Percentiles rank a stretch among this genome's conserved stretches.
These are phyloP conservation scores for Andrena marginata DNA, from an alignment of 2,888 invertebrate genomes.

Conservation along the genomic window DNA sequence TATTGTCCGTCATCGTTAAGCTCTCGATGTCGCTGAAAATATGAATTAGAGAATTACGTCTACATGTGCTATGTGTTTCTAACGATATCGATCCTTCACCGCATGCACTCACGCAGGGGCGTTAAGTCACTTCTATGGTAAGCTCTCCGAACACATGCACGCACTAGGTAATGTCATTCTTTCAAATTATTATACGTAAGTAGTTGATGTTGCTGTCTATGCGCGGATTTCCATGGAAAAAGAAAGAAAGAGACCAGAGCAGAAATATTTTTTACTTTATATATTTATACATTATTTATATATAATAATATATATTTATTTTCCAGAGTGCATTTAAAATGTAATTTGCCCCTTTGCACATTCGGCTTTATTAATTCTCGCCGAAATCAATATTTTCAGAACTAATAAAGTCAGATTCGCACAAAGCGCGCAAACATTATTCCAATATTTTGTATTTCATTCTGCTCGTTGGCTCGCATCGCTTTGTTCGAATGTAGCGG, in stretches of 20 bases:
- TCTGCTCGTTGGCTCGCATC: neutral
- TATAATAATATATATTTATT: neutral
- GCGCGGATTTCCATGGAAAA: constrained; percentile 50
- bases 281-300: neutral
- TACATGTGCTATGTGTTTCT: constrained; percentile 56
- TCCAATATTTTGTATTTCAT: neutral
- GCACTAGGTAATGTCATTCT: constrained; percentile 84
- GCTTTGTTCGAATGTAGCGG: constrained; percentile 20
- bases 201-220: constrained; percentile 56
- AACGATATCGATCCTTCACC: constrained; percentile 72
- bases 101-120: constrained; percentile 83
- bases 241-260: too few relatives aligned
- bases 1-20: constrained; percentile 23
- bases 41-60: constrained; percentile 36
- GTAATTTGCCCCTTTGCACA: neutral
- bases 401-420: neutral
- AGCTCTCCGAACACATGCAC: constrained; percentile 85
- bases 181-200: constrained; percentile 74
- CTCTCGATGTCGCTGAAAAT: constrained; percentile 26
- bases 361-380: neutral
- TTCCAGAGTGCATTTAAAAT: neutral
- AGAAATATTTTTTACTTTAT: too few relatives aligned
- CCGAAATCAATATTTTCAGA: constrained; percentile 1
- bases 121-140: constrained; percentile 84
- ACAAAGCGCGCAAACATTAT: neutral